phyloP scores from a whole-genome alignment of 2,113 vertebrate genomes.

The Tragelaphus strepsiceros region DNA sequence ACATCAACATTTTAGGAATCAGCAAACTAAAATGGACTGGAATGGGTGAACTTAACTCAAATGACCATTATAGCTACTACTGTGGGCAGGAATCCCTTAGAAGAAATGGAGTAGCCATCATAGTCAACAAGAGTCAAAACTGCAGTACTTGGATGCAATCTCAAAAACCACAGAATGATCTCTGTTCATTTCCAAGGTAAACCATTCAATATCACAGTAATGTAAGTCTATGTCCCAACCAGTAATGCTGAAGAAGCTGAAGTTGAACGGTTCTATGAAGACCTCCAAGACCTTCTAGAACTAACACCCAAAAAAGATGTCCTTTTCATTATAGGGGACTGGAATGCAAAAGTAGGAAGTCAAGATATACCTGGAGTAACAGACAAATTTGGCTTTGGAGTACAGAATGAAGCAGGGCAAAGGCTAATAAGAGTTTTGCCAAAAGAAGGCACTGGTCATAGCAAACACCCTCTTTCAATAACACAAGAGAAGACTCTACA shows the following conservation, averaged over 20 bases:
- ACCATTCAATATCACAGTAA: not conserved
- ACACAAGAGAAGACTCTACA: not conserved
- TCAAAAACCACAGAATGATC: not conserved
- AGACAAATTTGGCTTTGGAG: not conserved
- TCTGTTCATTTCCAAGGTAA: not conserved
- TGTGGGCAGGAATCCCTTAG: not conserved
- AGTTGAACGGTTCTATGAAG: not conserved
- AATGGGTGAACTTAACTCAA: not conserved
- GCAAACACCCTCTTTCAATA: not conserved
- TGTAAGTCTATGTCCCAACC: not conserved
- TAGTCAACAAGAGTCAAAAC: not conserved
- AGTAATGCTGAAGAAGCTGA: not conserved
- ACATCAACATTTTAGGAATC: not conserved
- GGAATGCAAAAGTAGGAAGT: not conserved
- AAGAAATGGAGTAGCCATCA: not conserved
- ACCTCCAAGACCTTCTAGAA: not conserved
- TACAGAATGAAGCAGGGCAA: not conserved
- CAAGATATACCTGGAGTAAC: not conserved
- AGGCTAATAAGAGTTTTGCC: not conserved
- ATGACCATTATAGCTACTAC: not conserved
- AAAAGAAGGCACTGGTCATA: not conserved
- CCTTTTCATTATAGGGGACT: not conserved
- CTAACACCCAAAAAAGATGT: not conserved
- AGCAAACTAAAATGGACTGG: not conserved
- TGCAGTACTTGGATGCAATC: not conserved